A percentile compares a stretch with the other conserved stretches of the same genome.
Evolutionary conservation across 2,113 vertebrate genomes (phyloP).

Genomic region (Cathartes aura): DNA sequence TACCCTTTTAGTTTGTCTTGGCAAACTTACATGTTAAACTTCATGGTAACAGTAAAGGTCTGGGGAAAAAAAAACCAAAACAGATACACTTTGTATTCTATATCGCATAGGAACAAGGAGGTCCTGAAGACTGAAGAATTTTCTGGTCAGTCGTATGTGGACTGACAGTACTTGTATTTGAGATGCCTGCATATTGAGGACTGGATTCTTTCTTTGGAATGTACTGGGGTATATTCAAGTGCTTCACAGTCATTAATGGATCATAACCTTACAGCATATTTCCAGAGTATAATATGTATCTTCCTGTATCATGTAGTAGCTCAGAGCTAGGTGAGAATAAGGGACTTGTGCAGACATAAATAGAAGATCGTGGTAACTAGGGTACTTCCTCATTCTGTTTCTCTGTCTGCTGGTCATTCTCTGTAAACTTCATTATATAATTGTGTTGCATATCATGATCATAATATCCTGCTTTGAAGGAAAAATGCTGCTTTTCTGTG

Average conservation of each 20-base stretch:
- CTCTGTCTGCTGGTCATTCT: not conserved
- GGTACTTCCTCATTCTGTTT: not conserved
- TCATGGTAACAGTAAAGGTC: not conserved
- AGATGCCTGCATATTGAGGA: not conserved
- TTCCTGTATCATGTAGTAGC: not conserved
- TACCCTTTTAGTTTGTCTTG: not conserved
- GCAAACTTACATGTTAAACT: not conserved
- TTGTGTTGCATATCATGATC: not conserved
- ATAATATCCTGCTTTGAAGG: not conserved
- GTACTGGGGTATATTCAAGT: not conserved
- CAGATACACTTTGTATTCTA: not conserved
- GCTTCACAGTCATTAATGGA: not conserved
- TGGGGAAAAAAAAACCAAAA: accelerated
- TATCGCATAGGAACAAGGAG: not conserved
- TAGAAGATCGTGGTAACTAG: not conserved
- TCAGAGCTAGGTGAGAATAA: not conserved
- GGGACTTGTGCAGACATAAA: not conserved
- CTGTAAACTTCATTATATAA: not conserved
- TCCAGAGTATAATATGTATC: not conserved
- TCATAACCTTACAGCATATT: not conserved
- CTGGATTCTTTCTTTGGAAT: not conserved
- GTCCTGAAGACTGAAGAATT: not conserved
- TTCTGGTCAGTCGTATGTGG: not conserved
- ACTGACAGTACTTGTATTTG: not conserved
- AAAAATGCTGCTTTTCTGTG: not conserved